Conservation (phyloP, 2,797 vertebrate genomes). For the Babyrousa celebensis region DNA sequence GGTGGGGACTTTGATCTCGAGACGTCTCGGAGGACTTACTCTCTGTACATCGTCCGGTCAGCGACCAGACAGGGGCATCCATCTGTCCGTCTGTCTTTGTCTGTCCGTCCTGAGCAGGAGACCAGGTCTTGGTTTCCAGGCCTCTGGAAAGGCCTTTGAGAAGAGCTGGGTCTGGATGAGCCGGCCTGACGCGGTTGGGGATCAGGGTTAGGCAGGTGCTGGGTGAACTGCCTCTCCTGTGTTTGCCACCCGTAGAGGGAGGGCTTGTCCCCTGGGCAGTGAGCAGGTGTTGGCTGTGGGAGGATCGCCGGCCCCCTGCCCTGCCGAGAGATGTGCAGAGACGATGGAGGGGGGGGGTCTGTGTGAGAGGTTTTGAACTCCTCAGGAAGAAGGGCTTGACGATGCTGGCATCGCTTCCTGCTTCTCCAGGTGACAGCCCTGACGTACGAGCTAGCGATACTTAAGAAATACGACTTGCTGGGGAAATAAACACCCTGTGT, state of each 20-base stretch:
- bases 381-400: constrained; percentile 29
- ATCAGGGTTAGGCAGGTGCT: neutral
- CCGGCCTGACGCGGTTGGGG: neutral
- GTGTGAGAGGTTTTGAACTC: constrained; percentile 51
- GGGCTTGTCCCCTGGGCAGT: neutral
- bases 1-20: neutral
- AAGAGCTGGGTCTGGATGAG: neutral
- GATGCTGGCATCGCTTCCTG: accelerated
- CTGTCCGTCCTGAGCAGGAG: neutral
- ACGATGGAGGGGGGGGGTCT: constrained; percentile 1
- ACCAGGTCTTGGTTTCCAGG: neutral
- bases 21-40: neutral
- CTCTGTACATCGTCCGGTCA: neutral
- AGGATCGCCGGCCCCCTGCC: neutral
- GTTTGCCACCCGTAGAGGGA: neutral
- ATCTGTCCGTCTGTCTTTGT: neutral
- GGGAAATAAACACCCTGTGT: constrained; percentile 75
- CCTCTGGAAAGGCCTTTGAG: neutral
- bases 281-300: constrained; percentile 25
- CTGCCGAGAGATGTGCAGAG: neutral
- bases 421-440: constrained; percentile 23
- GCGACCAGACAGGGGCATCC: neutral
- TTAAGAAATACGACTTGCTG: constrained; percentile 71
- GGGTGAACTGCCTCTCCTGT: neutral
- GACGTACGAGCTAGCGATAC: neutral